phyloP scores from a whole-genome alignment of 2,888 invertebrate species.

The Ochropacha duplaris region DNA sequence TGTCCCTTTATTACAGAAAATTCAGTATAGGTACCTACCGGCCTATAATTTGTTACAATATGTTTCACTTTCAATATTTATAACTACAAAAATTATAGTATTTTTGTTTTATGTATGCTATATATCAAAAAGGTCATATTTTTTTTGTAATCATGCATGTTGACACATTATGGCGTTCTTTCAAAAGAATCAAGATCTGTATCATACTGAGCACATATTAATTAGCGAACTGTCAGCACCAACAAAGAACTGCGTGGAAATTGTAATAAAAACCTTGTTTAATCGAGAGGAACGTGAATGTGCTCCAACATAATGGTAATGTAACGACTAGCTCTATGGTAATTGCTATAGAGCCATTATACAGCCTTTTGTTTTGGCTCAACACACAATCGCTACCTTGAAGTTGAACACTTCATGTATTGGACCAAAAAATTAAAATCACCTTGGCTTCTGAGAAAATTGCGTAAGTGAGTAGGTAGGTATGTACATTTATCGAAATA shows the following conservation, averaged over 20 bases:
- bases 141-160: neutral
- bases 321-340: neutral
- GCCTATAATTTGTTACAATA: neutral
- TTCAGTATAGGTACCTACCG: neutral
- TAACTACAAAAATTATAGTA: no score
- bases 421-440: conserved; percentile 11
- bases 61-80: neutral
- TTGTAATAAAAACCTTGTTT: neutral
- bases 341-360: conserved; percentile 4
- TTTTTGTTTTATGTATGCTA: no score
- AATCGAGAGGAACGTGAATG: neutral
- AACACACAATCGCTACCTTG: conserved; percentile 26
- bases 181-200: neutral
- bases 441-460: conserved; percentile 17
- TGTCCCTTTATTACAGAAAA: neutral
- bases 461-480: conserved; percentile 20
- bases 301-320: neutral
- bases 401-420: conserved; percentile 28
- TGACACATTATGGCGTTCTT: neutral
- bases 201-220: neutral
- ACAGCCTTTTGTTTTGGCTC: conserved; percentile 12
- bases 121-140: neutral
- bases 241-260: neutral
- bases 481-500: conserved; percentile 2
- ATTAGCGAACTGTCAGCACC: neutral